Conservation (phyloP, 2,797 vertebrate species). For the Meda fulgida region DNA sequence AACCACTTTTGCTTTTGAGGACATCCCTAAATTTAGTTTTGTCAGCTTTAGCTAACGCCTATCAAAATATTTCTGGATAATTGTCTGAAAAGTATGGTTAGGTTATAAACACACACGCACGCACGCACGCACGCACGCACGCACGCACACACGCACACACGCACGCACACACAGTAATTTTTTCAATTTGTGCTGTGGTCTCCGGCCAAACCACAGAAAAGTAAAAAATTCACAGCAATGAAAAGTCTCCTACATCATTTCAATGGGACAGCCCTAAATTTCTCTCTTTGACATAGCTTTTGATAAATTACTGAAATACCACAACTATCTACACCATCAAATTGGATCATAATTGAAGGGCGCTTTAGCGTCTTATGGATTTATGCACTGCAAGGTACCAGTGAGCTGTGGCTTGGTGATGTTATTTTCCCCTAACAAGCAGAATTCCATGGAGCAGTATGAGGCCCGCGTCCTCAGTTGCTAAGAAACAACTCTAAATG, state of each 20-base stretch:
- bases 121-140: too few species aligned
- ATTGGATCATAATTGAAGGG: conserved; percentile 15
- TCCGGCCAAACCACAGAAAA: conserved; percentile 20
- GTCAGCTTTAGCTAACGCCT: not conserved
- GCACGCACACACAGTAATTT: not conserved
- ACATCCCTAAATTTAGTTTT: not conserved
- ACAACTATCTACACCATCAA: conserved; percentile 7
- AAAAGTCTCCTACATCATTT: conserved; percentile 26
- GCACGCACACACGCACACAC: not conserved
- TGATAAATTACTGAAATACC: conserved; percentile 31
- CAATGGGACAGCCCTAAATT: conserved; percentile 30
- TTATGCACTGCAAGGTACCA: not conserved
- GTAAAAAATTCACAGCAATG: conserved; percentile 22
- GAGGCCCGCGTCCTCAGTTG: conserved; percentile 52
- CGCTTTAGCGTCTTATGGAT: conserved; percentile 8
- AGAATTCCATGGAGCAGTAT: not conserved
- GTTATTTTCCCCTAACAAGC: conserved; percentile 47
- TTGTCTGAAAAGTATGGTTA: not conserved
- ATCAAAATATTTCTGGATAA: not conserved
- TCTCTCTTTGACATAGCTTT: conserved; percentile 11
- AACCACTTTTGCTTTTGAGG: not conserved
- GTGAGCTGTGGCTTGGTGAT: conserved; percentile 35
- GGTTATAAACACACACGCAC: not conserved
- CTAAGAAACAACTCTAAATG: conserved; percentile 54
- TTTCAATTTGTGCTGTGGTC: conserved; percentile 13